Base-by-base conservation (phyloP, 2,888 invertebrate genomes). In the Neoaliturus tenellus region DNA sequence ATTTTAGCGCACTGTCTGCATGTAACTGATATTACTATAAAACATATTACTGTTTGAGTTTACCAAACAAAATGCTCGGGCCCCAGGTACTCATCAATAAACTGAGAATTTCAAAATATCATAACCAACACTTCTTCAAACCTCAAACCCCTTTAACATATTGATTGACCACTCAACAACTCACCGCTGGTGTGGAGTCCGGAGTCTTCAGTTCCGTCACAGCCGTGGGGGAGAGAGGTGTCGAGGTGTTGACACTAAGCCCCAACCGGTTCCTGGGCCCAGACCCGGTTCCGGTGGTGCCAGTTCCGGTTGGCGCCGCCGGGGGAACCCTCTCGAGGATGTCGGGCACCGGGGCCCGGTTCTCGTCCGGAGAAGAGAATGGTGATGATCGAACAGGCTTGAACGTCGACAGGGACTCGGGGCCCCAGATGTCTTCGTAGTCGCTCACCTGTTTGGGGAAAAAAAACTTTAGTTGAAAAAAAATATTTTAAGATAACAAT, bases 371-470 rank as follows among this genome's bases (percentile, higher is more conserved):
- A 8, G 88, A 88, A 17, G 87, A 88, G 83, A 88, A 87, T 10
- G 88, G 88, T 5, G 86, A 87, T 14, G 87, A 87, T 12, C 86
- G 86, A 8, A 84, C 71, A 5, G 89, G 89, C 84, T 89, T 89
- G 85, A 89, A 89, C 6, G 89, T 89, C 10, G 87, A 86, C 83
- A 89, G 82, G 67, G 88, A 86, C 85, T 94, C 94, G 81, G 94
- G 94, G 86, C 95, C 94, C 98, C 98, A 98, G 88, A 98, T 95
- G 90, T 98, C 98, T 91, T 98, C 98, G 89, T 98, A 98, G 91
- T 98, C 98, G 88, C 98, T 98, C 69, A 96, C 86, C 87, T 87
- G 44, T n/a, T n/a, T n/a, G n/a, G n/a, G n/a, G n/a, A n/a, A n/a
- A n/a, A n/a, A n/a, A n/a, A n/a, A n/a, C n/a, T n/a, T n/a, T n/a